phyloP scores from a whole-genome alignment of 2,113 vertebrate genomes.

The Capreolus pygargus region DNA sequence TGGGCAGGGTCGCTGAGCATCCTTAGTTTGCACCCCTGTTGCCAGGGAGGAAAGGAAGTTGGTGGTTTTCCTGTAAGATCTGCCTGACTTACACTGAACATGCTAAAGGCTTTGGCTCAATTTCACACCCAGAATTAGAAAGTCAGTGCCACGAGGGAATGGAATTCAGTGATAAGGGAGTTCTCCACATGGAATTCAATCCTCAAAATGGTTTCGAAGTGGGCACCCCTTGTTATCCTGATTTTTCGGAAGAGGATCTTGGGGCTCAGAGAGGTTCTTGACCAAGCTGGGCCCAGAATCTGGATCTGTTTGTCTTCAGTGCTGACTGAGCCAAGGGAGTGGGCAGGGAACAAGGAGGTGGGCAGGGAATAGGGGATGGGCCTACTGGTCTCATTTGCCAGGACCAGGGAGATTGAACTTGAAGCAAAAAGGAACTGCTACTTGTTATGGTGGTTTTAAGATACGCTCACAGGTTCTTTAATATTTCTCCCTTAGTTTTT shows the following conservation, averaged over 20 bases:
- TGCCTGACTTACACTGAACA: background rate
- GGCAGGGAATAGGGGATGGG: conserved; percentile 23
- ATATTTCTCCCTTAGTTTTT: background rate
- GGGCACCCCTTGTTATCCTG: background rate
- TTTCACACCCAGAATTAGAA: background rate
- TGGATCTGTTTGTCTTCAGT: background rate
- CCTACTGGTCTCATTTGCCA: background rate
- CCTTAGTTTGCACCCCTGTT: background rate
- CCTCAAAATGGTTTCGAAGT: background rate
- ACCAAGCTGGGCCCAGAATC: background rate
- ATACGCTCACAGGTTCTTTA: accelerated
- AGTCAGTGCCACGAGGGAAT: background rate
- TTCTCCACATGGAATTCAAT: background rate
- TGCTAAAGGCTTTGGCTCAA: background rate
- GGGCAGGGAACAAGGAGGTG: background rate
- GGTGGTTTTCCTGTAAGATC: background rate
- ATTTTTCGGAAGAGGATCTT: background rate
- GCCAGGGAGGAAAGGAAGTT: background rate
- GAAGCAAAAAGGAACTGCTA: background rate
- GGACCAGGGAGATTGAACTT: background rate
- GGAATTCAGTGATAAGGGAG: background rate
- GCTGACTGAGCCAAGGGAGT: no score
- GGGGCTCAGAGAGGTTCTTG: background rate
- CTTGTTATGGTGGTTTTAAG: background rate
- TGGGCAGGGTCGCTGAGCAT: accelerated